A percentile compares a stretch with the other conserved stretches of the same genome.
phyloP scores from a whole-genome alignment of 2,888 invertebrate genomes.

The Boloria selene region DNA sequence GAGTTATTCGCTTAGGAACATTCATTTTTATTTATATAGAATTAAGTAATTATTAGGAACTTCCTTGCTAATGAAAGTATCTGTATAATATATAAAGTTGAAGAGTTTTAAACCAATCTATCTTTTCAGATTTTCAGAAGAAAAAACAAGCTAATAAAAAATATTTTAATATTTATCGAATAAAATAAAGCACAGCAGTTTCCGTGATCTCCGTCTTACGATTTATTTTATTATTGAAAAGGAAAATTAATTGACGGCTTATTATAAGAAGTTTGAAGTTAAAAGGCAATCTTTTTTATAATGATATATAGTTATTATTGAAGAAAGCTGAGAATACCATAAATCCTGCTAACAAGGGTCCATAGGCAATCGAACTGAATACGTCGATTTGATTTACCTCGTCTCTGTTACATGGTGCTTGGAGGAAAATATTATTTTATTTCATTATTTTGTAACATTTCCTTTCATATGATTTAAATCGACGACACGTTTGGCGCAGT shows the following conservation, averaged over 20 bases:
- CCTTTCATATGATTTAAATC: not conserved
- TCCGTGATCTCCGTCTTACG: no score
- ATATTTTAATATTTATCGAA: no score
- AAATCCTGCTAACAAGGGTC: slow-evolving; percentile 37
- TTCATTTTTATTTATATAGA: no score
- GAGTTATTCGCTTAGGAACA: no score
- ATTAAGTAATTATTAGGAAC: no score
- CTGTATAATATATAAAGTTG: no score
- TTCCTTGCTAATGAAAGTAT: no score
- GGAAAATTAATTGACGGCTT: not conserved
- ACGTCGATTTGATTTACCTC: slow-evolving; percentile 38
- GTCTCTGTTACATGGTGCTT: slow-evolving; percentile 24
- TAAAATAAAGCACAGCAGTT: no score
- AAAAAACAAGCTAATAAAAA: no score
- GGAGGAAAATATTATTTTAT: not conserved
- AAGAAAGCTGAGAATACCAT: slow-evolving; percentile 37
- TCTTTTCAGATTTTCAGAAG: no score
- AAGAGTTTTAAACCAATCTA: no score
- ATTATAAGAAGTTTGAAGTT: not conserved
- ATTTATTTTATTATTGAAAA: not conserved
- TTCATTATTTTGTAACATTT: not conserved
- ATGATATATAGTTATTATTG: slow-evolving; percentile 15
- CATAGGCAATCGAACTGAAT: slow-evolving; percentile 35
- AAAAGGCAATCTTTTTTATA: not conserved
- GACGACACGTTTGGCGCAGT: no score